Base-by-base conservation (phyloP, 2,113 vertebrate genomes). In the Amblyornis subalaris region DNA sequence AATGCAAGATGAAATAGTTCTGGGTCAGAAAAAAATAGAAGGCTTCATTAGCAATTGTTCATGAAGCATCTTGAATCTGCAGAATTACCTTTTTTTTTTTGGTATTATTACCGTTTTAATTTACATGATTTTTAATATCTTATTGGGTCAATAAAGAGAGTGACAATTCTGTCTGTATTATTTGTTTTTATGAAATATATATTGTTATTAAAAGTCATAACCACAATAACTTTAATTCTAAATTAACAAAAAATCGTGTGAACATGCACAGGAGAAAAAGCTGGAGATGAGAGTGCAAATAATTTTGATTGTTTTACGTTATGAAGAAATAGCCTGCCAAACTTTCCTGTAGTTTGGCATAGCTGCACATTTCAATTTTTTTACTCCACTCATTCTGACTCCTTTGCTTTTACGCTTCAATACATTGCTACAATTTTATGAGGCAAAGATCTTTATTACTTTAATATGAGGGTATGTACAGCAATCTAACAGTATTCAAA, bases 331-430 rank as follows among this genome's bases (percentile, higher is more conserved):
- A 62, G 10, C 22, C 57, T 92, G 90, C 77, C 38, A 61, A 61
- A 81, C 45, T 78, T 58, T 60, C 66, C 85, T 69, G 29, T 80
- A 88, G 65, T 94, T 93, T 84, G 51, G 18, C 88, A 91, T 90
- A 94, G n/a, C 69, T 96, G 95, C 77, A 9, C 64, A 28, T 94
- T 94, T 90, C 65, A 53, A 8, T 61, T 87, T 84, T 70, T 84
- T 92, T 90, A 15, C 9, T 45, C 26, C 29, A 14, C 26, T 75
- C 12, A 33, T 93, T 85, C 35, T 66, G 71, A 89, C 12, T 35
- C 7, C 33, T 87, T 77, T 83, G 11, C 22, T 88, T 94, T 92
- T 62, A 42, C 15, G n/a, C 21, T 88, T 94, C 0, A 4, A 53
- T 50, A 40, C 14, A 22, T 80, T 45, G 53, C n/a, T 79, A 19